Conservation (phyloP, 2,113 vertebrate species). For the Carollia perspicillata region DNA sequence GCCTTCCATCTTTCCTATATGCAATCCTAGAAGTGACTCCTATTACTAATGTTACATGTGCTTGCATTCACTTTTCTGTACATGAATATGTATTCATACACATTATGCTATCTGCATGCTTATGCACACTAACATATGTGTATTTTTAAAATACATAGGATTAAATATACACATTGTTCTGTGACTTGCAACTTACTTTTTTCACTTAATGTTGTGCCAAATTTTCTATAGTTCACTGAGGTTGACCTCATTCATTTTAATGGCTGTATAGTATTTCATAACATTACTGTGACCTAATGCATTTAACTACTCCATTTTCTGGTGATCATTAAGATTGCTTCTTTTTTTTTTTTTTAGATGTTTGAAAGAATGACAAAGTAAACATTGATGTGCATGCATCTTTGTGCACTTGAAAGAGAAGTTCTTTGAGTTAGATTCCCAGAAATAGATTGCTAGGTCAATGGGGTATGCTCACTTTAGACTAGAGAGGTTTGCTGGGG, state of each 20-base stretch:
- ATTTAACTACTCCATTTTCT: not conserved
- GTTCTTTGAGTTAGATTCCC: not conserved
- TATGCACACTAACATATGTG: not conserved
- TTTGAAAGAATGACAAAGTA: not conserved
- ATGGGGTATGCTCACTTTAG: not conserved
- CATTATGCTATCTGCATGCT: not conserved
- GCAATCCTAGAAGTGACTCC: not conserved
- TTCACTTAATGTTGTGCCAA: not conserved
- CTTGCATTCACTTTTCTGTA: not conserved
- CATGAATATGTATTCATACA: not conserved
- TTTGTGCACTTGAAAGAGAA: not conserved
- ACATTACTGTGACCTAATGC: not conserved
- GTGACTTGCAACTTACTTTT: not conserved
- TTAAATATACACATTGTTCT: not conserved
- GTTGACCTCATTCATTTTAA: not conserved
- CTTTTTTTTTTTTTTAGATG: not conserved
- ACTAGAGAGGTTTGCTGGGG: not conserved
- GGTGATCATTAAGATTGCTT: not conserved
- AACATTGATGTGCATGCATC: not conserved
- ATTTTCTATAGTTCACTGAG: not conserved
- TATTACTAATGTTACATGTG: not conserved
- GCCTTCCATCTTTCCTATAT: not conserved
- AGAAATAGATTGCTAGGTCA: not conserved
- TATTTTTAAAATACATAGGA: not conserved
- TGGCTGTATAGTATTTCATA: not conserved